A percentile compares a stretch with the other conserved stretches of the same genome.
Conservation (phyloP, 2,888 invertebrate species). For the Phortica magna region DNA sequence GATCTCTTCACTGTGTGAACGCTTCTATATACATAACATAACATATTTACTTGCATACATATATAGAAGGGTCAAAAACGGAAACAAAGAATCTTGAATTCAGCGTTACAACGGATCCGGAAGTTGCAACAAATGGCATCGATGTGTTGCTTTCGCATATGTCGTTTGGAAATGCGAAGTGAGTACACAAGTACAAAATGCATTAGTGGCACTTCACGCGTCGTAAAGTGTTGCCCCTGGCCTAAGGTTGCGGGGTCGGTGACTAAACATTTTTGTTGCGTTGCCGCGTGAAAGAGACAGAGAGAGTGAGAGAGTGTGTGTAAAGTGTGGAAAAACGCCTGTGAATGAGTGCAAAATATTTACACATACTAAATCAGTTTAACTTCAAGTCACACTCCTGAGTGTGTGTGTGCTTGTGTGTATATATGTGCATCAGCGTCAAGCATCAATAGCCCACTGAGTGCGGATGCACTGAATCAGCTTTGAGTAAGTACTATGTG, state of each 20-base stretch:
- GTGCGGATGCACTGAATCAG: neutral
- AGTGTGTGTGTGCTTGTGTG: neutral
- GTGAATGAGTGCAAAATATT: constrained; percentile 64
- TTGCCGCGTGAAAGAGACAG: neutral
- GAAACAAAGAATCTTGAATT: constrained; percentile 35
- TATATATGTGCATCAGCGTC: neutral
- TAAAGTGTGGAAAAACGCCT: constrained; percentile 18
- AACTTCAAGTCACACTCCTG: constrained; percentile 1
- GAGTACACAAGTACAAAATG: constrained; percentile 6
- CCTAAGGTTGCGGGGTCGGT: neutral
- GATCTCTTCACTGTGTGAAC: neutral
- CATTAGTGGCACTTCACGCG: constrained; percentile 32
- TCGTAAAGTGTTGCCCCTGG: constrained; percentile 16
- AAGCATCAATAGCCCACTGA: constrained; percentile 15
- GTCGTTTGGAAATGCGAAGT: neutral
- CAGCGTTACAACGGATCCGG: constrained; percentile 57
- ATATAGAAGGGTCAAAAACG: constrained; percentile 11
- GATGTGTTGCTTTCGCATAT: neutral
- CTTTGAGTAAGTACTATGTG: neutral
- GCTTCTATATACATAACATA: neutral
- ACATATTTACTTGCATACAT: too few relatives aligned
- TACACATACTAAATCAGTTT: constrained; percentile 68
- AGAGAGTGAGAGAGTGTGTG: neutral
- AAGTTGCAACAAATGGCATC: constrained; percentile 68
- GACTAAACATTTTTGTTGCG: too few relatives aligned